A percentile compares a stretch with the other conserved stretches of the same genome.
phyloP scores from a whole-genome alignment of 1,140 invertebrate genomes.

The Reticulitermes speratus region DNA sequence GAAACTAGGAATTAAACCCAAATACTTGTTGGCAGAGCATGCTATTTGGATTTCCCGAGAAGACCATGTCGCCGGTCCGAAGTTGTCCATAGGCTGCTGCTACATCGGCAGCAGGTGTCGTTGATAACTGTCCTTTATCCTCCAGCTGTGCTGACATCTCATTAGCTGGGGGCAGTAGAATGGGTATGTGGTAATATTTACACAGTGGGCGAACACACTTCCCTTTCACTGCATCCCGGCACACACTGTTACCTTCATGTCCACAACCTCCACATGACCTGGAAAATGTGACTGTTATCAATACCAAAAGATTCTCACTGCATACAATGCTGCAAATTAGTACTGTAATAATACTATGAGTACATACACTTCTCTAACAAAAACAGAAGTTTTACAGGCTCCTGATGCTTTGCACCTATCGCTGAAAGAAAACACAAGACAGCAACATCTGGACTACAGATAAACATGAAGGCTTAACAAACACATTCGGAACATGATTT shows the following conservation, averaged over 20 bases:
- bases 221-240: conserved; percentile 89
- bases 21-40: conserved; percentile 34
- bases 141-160: conserved; percentile 49
- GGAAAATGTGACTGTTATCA: conserved; percentile 39
- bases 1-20: conserved; percentile 31
- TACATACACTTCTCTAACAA: too few species aligned
- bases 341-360: too few species aligned
- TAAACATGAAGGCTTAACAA: too few species aligned
- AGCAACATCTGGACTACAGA: too few species aligned
- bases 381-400: too few species aligned
- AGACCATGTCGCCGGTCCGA: neutral
- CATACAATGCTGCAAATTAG: too few species aligned
- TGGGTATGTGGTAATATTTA: conserved; percentile 93
- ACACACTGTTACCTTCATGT: conserved; percentile 93
- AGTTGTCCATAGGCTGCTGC: neutral
- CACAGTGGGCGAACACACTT: conserved; percentile 84
- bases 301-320: too few species aligned
- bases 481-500: too few species aligned
- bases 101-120: neutral
- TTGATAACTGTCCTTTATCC: neutral
- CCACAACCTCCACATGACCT: conserved; percentile 93
- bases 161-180: conserved; percentile 73
- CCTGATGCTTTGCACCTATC: too few species aligned
- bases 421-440: too few species aligned
- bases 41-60: conserved; percentile 22